A percentile compares a stretch with the other conserved stretches of the same genome.
Conservation (phyloP, 2,113 vertebrate genomes). For the Crotalus tigris region DNA sequence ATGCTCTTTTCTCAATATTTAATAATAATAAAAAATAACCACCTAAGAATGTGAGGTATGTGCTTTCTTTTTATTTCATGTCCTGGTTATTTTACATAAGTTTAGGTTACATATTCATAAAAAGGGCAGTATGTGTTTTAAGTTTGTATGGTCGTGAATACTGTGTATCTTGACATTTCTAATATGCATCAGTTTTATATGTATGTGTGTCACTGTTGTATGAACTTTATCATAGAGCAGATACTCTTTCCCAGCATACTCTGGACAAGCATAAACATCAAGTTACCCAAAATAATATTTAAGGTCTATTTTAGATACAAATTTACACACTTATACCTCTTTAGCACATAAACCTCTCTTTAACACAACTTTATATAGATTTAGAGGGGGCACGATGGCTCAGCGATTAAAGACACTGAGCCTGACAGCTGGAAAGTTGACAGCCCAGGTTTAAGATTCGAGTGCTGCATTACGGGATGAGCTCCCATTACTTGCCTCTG, state of each 20-base stretch:
- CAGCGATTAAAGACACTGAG: not conserved
- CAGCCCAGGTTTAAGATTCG: not conserved
- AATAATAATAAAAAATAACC: conserved; percentile 33
- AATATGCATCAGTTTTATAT: conserved; percentile 32
- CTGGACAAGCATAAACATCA: conserved; percentile 48
- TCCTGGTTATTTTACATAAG: conserved; percentile 53
- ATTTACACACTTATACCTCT: conserved; percentile 26
- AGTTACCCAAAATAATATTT: conserved; percentile 42
- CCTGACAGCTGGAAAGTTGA: not conserved
- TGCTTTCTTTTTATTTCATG: conserved; percentile 44
- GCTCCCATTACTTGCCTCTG: not conserved
- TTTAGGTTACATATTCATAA: conserved; percentile 52
- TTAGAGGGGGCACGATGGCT: not conserved
- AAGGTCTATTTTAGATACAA: conserved; percentile 43
- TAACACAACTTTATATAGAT: conserved; percentile 1
- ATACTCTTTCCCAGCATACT: conserved; percentile 52
- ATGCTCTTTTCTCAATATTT: conserved; percentile 6
- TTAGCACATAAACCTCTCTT: conserved; percentile 26
- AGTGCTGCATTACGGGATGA: not conserved
- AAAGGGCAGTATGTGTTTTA: conserved; percentile 43
- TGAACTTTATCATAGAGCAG: conserved; percentile 55
- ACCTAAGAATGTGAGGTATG: conserved; percentile 49
- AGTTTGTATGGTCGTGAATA: conserved; percentile 39
- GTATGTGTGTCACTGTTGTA: conserved; percentile 56
- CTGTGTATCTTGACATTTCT: conserved; percentile 33